Conservation (phyloP, 2,797 vertebrate genomes). For the Morus bassanus region DNA sequence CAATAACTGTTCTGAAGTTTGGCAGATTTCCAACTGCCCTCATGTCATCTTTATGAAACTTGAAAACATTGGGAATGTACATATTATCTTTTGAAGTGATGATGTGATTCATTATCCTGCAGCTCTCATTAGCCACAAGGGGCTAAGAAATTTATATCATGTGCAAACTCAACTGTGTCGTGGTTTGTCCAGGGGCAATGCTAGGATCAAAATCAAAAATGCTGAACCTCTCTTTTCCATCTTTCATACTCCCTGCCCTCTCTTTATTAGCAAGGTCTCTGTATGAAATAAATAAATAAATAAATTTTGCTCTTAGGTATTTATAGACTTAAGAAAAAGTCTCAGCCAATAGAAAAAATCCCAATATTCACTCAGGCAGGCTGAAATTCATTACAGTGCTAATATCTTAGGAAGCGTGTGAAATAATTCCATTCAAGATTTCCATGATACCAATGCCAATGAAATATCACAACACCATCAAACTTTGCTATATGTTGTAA, state of each 20-base stretch:
- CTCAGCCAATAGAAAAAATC: neutral
- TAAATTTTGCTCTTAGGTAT: neutral
- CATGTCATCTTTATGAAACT: constrained; percentile 78
- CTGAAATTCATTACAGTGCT: neutral
- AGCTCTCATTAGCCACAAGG: constrained; percentile 65
- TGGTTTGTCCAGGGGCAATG: neutral
- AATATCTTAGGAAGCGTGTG: neutral
- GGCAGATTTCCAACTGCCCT: constrained; percentile 60
- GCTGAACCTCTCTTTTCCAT: neutral
- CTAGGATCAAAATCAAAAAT: neutral
- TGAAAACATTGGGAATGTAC: constrained; percentile 74
- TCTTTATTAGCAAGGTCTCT: neutral
- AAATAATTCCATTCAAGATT: neutral
- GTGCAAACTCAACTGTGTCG: constrained; percentile 5
- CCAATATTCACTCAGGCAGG: neutral
- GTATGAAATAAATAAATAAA: neutral
- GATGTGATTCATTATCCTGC: constrained; percentile 77
- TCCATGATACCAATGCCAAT: neutral
- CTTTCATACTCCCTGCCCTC: neutral
- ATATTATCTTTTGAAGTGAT: constrained; percentile 73
- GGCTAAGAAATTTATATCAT: constrained; percentile 21
- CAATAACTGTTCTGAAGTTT: constrained; percentile 50
- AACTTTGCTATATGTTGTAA: neutral
- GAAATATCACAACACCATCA: neutral
- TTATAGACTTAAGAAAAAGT: neutral